Conservation (phyloP, 2,113 vertebrate species). For the Sphaerodactylus townsendi region DNA sequence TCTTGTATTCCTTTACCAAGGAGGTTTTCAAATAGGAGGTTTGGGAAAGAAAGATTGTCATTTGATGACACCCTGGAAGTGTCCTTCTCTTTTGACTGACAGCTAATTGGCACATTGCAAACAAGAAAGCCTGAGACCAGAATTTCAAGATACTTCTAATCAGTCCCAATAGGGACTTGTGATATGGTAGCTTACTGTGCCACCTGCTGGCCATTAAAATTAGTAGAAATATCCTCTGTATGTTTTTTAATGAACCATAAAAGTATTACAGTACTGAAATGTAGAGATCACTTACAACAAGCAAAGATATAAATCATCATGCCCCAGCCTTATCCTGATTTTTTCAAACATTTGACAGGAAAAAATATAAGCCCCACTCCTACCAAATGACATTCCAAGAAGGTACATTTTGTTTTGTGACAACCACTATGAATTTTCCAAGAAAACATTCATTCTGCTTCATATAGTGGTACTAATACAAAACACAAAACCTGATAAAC, state of each 20-base stretch:
- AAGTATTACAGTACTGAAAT: neutral
- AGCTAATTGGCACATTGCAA: neutral
- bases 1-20: neutral
- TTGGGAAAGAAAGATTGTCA: neutral
- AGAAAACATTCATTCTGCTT: neutral
- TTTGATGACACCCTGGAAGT: no score
- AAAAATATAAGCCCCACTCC: neutral
- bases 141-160: neutral
- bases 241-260: neutral
- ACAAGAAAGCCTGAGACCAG: neutral
- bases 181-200: neutral
- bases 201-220: constrained; percentile 12
- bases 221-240: neutral
- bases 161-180: neutral
- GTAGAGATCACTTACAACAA: neutral
- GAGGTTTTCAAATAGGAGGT: neutral
- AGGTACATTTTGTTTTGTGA: neutral
- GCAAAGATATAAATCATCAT: neutral
- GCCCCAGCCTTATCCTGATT: neutral
- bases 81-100: neutral
- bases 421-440: neutral
- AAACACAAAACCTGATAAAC: neutral
- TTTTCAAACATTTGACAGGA: neutral
- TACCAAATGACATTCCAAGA: neutral
- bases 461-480: neutral